These are phyloP conservation scores for Caloenas nicobarica DNA, from an alignment of 2,113 vertebrate genomes.

Conservation along the genomic window DNA sequence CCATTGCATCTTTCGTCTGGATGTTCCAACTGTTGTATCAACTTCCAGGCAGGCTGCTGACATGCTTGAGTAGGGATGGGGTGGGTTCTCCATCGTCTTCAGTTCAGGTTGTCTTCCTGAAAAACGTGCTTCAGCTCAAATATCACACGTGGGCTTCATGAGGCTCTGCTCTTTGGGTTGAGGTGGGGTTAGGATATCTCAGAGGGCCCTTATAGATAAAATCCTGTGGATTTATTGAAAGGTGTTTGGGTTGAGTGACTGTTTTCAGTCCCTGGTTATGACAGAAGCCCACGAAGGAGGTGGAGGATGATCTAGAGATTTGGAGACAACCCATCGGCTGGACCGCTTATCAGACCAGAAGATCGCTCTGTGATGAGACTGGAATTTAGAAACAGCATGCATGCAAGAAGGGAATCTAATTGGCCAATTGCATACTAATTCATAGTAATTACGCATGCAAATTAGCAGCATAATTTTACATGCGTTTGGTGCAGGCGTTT, in stretches of 20 bases:
- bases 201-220: background rate
- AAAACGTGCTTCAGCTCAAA: background rate
- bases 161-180: fast-evolving
- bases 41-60: background rate
- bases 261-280: background rate
- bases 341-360: background rate
- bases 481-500: background rate
- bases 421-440: conserved; percentile 40
- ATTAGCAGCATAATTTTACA: background rate
- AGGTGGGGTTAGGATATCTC: background rate
- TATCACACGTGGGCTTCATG: fast-evolving
- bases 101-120: background rate
- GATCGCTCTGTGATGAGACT: background rate
- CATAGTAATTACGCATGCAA: background rate
- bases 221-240: background rate
- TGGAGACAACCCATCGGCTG: background rate
- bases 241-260: background rate
- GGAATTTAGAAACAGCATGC: background rate
- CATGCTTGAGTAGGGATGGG: fast-evolving
- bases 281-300: background rate
- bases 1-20: background rate
- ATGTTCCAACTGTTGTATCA: background rate
- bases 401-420: conserved; percentile 17
- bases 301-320: background rate
- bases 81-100: background rate